A percentile compares a stretch with the other conserved stretches of the same genome.
phyloP scores from a whole-genome alignment of 2,113 vertebrate species.

The Stigmatopora nigra region DNA sequence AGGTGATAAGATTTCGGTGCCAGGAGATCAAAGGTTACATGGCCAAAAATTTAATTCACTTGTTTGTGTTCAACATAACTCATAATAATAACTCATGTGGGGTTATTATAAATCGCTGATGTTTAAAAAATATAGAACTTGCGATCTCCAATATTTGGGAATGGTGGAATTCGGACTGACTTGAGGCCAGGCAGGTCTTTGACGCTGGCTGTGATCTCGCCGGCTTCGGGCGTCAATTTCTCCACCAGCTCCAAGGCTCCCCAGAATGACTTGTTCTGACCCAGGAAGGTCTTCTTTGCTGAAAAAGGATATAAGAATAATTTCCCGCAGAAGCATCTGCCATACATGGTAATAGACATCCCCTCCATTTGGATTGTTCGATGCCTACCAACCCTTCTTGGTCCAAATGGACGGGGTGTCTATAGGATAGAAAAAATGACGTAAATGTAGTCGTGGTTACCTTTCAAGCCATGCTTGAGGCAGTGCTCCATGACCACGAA shows the following conservation, averaged over 20 bases:
- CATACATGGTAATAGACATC: too few relatives aligned
- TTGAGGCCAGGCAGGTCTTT: constrained; percentile 96
- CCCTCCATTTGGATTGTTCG: too few relatives aligned
- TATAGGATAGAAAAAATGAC: too few relatives aligned
- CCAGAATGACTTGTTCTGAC: constrained; percentile 99
- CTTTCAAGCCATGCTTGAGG: constrained; percentile 94
- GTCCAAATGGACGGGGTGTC: too few relatives aligned
- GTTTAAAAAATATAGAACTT: neutral
- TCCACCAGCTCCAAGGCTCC: constrained; percentile 95
- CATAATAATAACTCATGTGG: too few relatives aligned
- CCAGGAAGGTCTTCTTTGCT: constrained; percentile 98
- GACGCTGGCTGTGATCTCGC: constrained; percentile 95
- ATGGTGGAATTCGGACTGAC: constrained; percentile 64
- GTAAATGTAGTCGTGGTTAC: constrained; percentile 54
- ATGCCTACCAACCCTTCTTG: too few relatives aligned
- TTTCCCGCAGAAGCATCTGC: too few relatives aligned
- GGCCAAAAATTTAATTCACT: too few relatives aligned
- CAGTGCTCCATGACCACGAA: constrained; percentile 99
- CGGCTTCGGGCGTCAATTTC: constrained; percentile 93
- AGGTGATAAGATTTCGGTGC: too few relatives aligned
- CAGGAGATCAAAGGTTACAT: too few relatives aligned
- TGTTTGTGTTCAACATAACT: too few relatives aligned
- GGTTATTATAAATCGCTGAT: too few relatives aligned
- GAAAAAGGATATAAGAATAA: constrained; percentile 1
- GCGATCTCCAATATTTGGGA: neutral